phyloP scores from a whole-genome alignment of 2,113 vertebrate species.

The Callipepla californica region DNA sequence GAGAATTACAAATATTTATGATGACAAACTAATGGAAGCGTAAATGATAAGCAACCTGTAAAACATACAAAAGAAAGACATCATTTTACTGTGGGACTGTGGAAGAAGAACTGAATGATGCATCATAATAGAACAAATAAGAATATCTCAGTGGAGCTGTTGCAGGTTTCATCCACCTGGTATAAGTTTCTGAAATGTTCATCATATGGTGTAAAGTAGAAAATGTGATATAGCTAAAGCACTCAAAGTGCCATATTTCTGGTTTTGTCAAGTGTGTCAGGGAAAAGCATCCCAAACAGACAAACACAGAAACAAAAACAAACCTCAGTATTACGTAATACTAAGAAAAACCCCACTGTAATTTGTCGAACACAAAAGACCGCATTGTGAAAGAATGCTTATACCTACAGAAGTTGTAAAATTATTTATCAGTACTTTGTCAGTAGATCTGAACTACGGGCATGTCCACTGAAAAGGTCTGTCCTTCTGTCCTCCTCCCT shows the following conservation, averaged over 20 bases:
- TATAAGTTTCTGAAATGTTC: neutral
- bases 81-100: constrained; percentile 26
- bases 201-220: neutral
- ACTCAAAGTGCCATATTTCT: constrained; percentile 1
- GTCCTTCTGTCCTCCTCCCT: neutral
- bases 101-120: constrained; percentile 57
- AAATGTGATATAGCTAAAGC: neutral
- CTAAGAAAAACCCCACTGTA: neutral
- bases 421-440: neutral
- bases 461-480: neutral
- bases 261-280: neutral
- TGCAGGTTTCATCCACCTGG: constrained; percentile 43
- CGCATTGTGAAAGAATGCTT: neutral
- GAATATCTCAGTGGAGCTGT: constrained; percentile 25
- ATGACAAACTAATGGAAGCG: constrained; percentile 46
- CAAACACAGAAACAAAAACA: neutral
- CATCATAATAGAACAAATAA: constrained; percentile 45
- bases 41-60: constrained; percentile 46
- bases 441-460: neutral
- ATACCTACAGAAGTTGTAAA: neutral
- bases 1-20: constrained; percentile 56
- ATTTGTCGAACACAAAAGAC: neutral
- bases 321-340: neutral
- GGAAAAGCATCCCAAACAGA: neutral
- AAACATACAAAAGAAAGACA: constrained; percentile 13